Conservation (phyloP, 1,140 invertebrate genomes). For the Dermatophagoides farinae region DNA sequence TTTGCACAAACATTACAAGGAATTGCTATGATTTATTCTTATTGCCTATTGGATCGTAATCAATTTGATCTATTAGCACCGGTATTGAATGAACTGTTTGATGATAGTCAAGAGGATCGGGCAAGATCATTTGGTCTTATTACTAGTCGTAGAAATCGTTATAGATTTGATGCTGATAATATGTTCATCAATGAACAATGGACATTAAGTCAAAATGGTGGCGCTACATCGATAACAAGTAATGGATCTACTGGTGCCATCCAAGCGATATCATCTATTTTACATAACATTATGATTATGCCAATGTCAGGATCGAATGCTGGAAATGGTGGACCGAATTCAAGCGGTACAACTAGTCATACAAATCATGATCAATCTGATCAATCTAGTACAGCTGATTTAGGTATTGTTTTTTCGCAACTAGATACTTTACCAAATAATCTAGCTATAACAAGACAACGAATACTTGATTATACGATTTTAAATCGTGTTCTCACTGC, state of each 20-base stretch:
- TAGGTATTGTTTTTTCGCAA: not conserved
- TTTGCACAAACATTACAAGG: slow-evolving; percentile 56
- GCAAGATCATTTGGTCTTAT: not conserved
- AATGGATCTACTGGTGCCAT: slow-evolving; percentile 9
- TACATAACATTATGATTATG: slow-evolving; percentile 35
- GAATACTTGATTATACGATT: slow-evolving; percentile 47
- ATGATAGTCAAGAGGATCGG: not conserved
- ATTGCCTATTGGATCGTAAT: slow-evolving; percentile 50
- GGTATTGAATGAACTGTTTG: not conserved
- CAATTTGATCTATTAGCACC: slow-evolving; percentile 25
- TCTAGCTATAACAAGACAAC: slow-evolving; percentile 28
- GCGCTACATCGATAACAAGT: not conserved
- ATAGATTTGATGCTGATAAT: too few species aligned
- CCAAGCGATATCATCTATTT: slow-evolving; percentile 45
- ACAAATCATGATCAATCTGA: not conserved
- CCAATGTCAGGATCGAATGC: slow-evolving; percentile 24
- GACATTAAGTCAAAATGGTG: not conserved
- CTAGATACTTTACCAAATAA: slow-evolving; percentile 28
- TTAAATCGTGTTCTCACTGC: slow-evolving; percentile 59
- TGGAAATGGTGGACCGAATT: not conserved
- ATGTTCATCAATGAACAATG: not conserved
- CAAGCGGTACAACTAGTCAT: not conserved
- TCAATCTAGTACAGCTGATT: not conserved
- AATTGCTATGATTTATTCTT: slow-evolving; percentile 59
- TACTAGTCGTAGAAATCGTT: not conserved